phyloP scores from a whole-genome alignment of 2,888 invertebrate genomes.

The Xylota sylvarum region DNA sequence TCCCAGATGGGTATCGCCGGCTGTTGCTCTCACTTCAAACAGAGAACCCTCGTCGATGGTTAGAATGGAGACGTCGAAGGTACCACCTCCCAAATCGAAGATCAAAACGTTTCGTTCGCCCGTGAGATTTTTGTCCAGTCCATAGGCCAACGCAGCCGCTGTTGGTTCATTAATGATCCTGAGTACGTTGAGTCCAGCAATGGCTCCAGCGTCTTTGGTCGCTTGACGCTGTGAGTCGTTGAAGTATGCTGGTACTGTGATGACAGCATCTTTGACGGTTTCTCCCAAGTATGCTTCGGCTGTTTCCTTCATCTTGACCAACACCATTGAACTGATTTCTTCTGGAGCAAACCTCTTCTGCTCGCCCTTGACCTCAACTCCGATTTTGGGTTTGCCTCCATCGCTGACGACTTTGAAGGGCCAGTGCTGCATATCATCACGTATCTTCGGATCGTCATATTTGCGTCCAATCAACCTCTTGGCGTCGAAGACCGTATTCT shows the following conservation, averaged over 20 bases:
- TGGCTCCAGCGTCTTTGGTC: constrained; percentile 97
- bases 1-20: constrained; percentile 96
- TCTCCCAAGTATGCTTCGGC: constrained; percentile 95
- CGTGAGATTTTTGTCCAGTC: constrained; percentile 92
- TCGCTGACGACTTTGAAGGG: constrained; percentile 95
- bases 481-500: constrained; percentile 95
- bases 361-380: constrained; percentile 95
- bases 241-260: constrained; percentile 96
- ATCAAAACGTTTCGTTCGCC: constrained; percentile 93
- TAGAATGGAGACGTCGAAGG: constrained; percentile 97
- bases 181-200: constrained; percentile 95
- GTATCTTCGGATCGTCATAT: constrained; percentile 94
- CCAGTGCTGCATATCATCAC: constrained; percentile 97
- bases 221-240: constrained; percentile 95
- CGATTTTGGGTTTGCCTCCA: constrained; percentile 92
- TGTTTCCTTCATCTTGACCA: constrained; percentile 96
- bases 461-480: constrained; percentile 96
- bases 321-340: constrained; percentile 96
- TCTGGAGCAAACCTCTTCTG: constrained; percentile 94
- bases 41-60: constrained; percentile 95
- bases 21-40: constrained; percentile 96
- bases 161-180: constrained; percentile 97
- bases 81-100: constrained; percentile 89
- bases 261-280: constrained; percentile 92
- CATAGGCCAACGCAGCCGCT: constrained; percentile 96